Base-by-base conservation (phyloP, 2,888 invertebrate species). In the Aphidoletes aphidimyza region DNA sequence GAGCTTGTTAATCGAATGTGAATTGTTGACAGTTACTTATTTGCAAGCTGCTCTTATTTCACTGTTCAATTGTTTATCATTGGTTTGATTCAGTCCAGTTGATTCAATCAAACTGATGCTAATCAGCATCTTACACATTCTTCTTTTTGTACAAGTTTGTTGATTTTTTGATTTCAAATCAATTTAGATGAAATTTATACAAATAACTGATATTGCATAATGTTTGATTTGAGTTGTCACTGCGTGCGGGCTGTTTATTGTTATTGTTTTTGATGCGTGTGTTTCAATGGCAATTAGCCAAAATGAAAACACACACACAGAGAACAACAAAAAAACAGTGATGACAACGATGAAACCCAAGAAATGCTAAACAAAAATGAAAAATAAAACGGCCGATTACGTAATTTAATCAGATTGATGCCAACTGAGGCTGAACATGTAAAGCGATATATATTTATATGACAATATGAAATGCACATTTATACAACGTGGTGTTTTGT, bases 231-330 rank as follows among this genome's bases (percentile, higher is more conserved):
- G 22, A 22, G 6, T 54, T 2, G 47, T 19, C n/a, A n/a, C n/a
- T n/a, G n/a, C n/a, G n/a, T 47, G 2, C 47, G 47, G 9, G 47
- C 17, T 9, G 19, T 19, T 47, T 39, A 11, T 11, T 39, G 39
- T 39, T 39, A 11, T 39, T 39, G n/a, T 54, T 22, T n/a, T 22
- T 54, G 1, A 3, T 81, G 36, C 19, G 36, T 9, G 37, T 81
- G 81, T 81, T n/a, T n/a, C 81, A 81, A 81, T 81, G 37, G n/a
- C 81, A 37, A 81, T 81, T 37, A 37, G 81, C 22, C n/a, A 37
- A 37, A n/a, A n/a, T n/a, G n/a, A n/a, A n/a, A n/a, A n/a, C n/a
- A n/a, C n/a, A n/a, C n/a, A n/a, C n/a, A n/a, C n/a, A n/a, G 81
- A 81, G 81, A 37, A 81, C 22, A 22, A n/a, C n/a, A n/a, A n/a